Conservation (phyloP, 2,888 invertebrate species). For the Theodoxus fluviatilis region DNA sequence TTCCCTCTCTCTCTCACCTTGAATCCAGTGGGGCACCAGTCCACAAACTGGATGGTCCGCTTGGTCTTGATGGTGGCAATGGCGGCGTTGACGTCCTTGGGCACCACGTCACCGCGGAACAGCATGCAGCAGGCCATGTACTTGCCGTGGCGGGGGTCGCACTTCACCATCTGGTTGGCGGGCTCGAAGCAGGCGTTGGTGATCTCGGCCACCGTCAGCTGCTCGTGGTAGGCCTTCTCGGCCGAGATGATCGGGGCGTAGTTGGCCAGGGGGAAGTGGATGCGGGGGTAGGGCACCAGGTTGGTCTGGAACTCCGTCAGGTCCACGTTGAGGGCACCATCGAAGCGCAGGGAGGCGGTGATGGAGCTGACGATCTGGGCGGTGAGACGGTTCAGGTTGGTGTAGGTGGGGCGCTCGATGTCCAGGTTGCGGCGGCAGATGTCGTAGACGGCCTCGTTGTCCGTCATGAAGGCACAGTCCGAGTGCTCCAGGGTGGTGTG, state of each 20-base stretch:
- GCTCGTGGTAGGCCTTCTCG: constrained; percentile 44
- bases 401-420: constrained; percentile 28
- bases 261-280: constrained; percentile 84
- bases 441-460: constrained; percentile 28
- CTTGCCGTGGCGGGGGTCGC: constrained; percentile 60
- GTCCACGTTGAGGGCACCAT: constrained; percentile 65
- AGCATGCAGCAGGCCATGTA: constrained; percentile 26
- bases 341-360: constrained; percentile 64
- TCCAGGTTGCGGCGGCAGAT: constrained; percentile 27
- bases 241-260: constrained; percentile 86
- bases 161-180: constrained; percentile 87
- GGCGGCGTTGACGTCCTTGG: constrained; percentile 28
- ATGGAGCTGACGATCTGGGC: constrained; percentile 46
- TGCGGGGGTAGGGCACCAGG: constrained; percentile 67
- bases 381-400: constrained; percentile 24
- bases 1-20: too few relatives aligned
- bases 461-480: constrained; percentile 24
- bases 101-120: constrained; percentile 26
- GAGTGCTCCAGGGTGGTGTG: constrained; percentile 29
- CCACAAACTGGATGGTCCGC: too few relatives aligned
- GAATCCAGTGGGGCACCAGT: too few relatives aligned
- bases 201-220: constrained; percentile 73
- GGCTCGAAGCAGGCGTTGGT: constrained; percentile 88
- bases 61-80: constrained; percentile 27
- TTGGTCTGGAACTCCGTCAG: constrained; percentile 68